A percentile compares a stretch with the other conserved stretches of the same genome.
Conservation (phyloP, 2,113 vertebrate species). For the Myotis davidii region DNA sequence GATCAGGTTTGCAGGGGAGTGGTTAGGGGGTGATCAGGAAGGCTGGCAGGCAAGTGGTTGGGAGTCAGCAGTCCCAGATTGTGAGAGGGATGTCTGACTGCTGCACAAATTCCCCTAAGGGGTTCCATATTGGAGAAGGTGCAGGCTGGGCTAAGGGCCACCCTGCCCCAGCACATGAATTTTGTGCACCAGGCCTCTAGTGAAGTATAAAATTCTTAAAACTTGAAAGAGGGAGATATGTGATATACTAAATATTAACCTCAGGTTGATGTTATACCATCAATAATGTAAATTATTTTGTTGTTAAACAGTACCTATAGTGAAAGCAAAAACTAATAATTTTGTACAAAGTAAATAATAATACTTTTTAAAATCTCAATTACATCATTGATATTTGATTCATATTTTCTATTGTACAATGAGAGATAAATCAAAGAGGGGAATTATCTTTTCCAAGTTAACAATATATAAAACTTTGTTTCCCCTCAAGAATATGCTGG, state of each 20-base stretch:
- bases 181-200: too few relatives aligned
- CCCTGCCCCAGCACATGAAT: too few relatives aligned
- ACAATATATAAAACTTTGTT: not conserved
- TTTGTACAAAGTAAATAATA: not conserved
- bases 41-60: too few relatives aligned
- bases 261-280: not conserved
- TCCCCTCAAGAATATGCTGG: not conserved
- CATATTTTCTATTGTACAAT: not conserved
- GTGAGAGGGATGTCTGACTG: too few relatives aligned
- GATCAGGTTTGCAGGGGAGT: too few relatives aligned
- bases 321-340: not conserved
- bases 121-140: too few relatives aligned
- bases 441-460: not conserved
- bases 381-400: not conserved
- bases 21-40: too few relatives aligned
- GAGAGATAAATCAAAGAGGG: not conserved
- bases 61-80: too few relatives aligned
- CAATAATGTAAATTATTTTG: not conserved
- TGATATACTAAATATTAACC: not conserved
- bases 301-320: not conserved
- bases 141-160: too few relatives aligned
- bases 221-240: not conserved
- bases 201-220: not conserved
- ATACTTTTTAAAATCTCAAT: not conserved
- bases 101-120: too few relatives aligned